Percentiles rank a stretch among this genome's conserved stretches.
phyloP scores from a whole-genome alignment of 2,888 invertebrate genomes.

The Drosophila mimica region DNA sequence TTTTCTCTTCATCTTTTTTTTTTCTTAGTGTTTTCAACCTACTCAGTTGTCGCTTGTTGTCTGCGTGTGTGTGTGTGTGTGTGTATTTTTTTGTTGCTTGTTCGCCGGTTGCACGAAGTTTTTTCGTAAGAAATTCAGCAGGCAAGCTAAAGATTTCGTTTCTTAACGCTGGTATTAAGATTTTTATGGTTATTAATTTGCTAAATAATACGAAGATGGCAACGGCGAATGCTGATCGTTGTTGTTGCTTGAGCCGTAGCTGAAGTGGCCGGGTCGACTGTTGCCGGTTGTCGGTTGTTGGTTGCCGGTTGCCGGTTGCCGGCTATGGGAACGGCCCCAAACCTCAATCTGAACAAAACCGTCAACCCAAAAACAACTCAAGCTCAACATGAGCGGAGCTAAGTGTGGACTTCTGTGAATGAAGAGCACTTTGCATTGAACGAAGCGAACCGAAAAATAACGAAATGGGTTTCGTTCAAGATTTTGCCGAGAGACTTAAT shows the following conservation, averaged over 20 bases:
- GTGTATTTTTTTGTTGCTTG: conserved; percentile 22
- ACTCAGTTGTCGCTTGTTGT: conserved; percentile 45
- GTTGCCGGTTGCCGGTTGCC: conserved; percentile 13
- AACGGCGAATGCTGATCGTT: conserved; percentile 43
- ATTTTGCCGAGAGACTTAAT: conserved; percentile 15
- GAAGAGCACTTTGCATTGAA: conserved; percentile 77
- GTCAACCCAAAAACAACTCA: conserved; percentile 20
- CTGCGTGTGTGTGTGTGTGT: conserved; percentile 9
- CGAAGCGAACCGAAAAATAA: conserved; percentile 5
- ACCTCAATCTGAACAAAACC: conserved; percentile 11
- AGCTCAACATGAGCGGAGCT: conserved; percentile 31
- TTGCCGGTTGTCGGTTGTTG: conserved; percentile 23
- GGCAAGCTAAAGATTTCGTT: conserved; percentile 78
- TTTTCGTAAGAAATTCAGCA: conserved; percentile 79
- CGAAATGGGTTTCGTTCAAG: conserved; percentile 32
- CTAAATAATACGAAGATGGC: conserved; percentile 76
- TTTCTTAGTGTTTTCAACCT: conserved; percentile 19
- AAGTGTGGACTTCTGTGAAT: conserved; percentile 69
- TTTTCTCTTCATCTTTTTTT: conserved; percentile 15
- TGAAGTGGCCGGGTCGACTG: conserved; percentile 48
- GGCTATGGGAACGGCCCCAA: conserved; percentile 51
- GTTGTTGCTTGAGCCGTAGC: conserved; percentile 13
- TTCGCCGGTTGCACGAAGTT: conserved; percentile 57
- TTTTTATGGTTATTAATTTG: conserved; percentile 81
- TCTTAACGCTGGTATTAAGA: conserved; percentile 76